Percentiles rank a stretch among this genome's conserved stretches.
These are phyloP conservation scores for Griposia aprilina DNA, from an alignment of 2,888 invertebrate genomes.

Conservation along the genomic window DNA sequence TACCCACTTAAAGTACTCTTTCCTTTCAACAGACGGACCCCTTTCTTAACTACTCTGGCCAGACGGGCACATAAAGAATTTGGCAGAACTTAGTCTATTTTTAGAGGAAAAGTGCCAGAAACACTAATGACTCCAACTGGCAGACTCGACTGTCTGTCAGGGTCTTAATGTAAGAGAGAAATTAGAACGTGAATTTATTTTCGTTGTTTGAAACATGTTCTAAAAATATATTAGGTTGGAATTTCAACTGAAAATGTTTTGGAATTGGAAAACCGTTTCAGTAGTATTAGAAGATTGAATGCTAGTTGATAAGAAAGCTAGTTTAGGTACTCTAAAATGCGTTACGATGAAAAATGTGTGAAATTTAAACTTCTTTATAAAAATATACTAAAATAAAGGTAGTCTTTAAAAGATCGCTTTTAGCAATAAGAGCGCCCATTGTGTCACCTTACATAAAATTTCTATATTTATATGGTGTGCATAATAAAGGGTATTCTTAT, in stretches of 20 bases:
- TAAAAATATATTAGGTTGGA: slow-evolving; percentile 9
- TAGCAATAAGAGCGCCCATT: too few species aligned
- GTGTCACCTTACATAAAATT: too few species aligned
- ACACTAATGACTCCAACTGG: slow-evolving; percentile 59
- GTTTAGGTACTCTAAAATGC: too few species aligned
- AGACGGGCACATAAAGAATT: slow-evolving; percentile 54
- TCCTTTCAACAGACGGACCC: slow-evolving; percentile 17
- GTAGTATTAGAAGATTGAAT: too few species aligned
- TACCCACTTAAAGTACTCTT: slow-evolving; percentile 12
- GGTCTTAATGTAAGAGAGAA: slow-evolving; percentile 26
- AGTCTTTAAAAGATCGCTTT: too few species aligned
- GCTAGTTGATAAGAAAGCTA: too few species aligned
- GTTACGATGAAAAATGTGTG: neutral
- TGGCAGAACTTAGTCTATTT: slow-evolving; percentile 55
- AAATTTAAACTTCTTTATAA: neutral
- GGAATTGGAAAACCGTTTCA: neutral
- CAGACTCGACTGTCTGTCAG: slow-evolving; percentile 48
- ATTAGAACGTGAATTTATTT: slow-evolving; percentile 27
- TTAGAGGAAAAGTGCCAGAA: slow-evolving; percentile 34
- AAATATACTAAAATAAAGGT: too few species aligned
- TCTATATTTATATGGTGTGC: too few species aligned
- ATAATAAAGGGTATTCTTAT: too few species aligned
- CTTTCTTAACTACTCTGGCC: slow-evolving; percentile 25
- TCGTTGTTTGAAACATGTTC: slow-evolving; percentile 18
- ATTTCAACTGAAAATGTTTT: slow-evolving; percentile 2